Evolutionary conservation across 2,797 vertebrate genomes (phyloP), one percentile per base, ranked within the genome.

Genomic region (Sebastes minor): DNA sequence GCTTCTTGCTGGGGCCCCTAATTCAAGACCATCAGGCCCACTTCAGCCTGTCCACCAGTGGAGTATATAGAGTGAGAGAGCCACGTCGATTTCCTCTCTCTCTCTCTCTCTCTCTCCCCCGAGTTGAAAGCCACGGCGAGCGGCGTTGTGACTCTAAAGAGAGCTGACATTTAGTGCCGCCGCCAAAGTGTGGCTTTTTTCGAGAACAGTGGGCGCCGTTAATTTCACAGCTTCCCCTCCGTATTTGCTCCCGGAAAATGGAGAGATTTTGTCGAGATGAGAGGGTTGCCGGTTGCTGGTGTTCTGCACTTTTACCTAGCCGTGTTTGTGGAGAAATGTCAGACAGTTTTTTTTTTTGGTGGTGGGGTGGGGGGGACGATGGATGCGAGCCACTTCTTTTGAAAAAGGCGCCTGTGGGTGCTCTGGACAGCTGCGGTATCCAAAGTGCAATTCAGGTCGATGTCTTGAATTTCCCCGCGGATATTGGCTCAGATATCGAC

Each of bases 111-210:
- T 33, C 32, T 33, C 32, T 33, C 35, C n/a, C 49, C 74, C 32
- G 49, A 86, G 76, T 73, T 89, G 82, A 94, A 93, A 92, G 87
- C 87, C 30, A 46, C 4, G 13, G 83, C 42, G 55, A 82, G 85
- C 52, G 2, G 46, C 28, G 14, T 84, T 94, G 91, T 87, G 85
- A 92, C 87, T 88, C 72, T 82, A 86, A 92, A 89, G 85, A 80
- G 86, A 91, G 84, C 81, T 94, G 94, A 92, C 93, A 94, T 95
- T 94, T 94, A 87, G 84, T 79, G 82, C 64, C 18, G 57, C 77
- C 16, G 88, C 90, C 82, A 88, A 93, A 94, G 82, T 83, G 89
- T 57, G 80, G 78, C 78, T 93, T 64, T 93, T 64, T 91, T 91
- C 7, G 25, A 81, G 77, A 94, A 90, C 90, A 91, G 89, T 86